phyloP scores from a whole-genome alignment of 2,888 invertebrate species.

The Trissonchulus latispiculum region DNA sequence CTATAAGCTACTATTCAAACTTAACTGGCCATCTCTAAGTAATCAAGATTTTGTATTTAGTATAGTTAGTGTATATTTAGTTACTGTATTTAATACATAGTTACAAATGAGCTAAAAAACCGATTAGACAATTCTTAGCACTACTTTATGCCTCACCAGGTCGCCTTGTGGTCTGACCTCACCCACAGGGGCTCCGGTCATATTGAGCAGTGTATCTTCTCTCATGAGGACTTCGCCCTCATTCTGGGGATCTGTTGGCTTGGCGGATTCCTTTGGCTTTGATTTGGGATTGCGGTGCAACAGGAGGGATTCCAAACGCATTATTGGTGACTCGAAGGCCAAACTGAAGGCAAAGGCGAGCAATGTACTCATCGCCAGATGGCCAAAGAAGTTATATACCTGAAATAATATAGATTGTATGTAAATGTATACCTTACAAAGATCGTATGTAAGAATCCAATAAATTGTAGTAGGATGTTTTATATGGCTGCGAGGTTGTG shows the following conservation, averaged over 20 bases:
- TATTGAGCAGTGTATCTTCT: background rate
- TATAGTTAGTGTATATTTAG: no score
- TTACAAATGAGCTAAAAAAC: no score
- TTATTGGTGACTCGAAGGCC: conserved; percentile 39
- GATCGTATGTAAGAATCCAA: no score
- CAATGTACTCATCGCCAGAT: background rate
- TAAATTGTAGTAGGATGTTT: no score
- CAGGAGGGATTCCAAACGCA: conserved; percentile 31
- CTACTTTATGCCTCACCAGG: no score
- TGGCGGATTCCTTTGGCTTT: background rate
- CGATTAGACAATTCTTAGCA: no score
- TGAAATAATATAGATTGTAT: conserved; percentile 1
- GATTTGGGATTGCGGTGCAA: background rate
- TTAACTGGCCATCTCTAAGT: no score
- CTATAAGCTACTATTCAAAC: no score
- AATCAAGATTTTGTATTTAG: no score
- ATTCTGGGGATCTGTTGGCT: background rate
- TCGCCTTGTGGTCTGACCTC: background rate
- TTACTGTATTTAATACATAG: no score
- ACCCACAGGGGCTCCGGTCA: background rate
- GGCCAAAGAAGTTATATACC: conserved; percentile 16
- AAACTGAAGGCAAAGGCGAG: conserved; percentile 34
- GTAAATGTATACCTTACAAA: no score
- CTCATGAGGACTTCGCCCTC: background rate
- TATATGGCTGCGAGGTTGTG: no score